Conservation (phyloP, 2,888 invertebrate genomes). For the Dromius quadrimaculatus region DNA sequence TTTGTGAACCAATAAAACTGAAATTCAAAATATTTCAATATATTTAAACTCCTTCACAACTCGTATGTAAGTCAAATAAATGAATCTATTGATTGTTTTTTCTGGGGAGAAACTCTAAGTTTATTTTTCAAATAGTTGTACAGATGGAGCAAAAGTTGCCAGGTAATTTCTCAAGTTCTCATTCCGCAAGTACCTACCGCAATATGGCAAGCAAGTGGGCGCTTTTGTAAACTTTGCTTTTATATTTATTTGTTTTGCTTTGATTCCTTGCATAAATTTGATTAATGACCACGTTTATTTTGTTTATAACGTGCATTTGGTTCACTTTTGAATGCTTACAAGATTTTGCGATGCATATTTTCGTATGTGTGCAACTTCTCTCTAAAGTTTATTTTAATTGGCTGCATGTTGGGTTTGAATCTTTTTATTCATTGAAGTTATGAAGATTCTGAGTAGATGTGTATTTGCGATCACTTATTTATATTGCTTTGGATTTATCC, state of each 20-base stretch:
- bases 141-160: not conserved
- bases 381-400: constrained; percentile 37
- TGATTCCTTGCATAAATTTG: constrained; percentile 36
- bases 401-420: constrained; percentile 32
- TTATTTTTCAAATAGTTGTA: not conserved
- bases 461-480: not conserved
- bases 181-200: constrained; percentile 3
- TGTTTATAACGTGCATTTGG: constrained; percentile 38
- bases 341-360: constrained; percentile 25
- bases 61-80: not conserved
- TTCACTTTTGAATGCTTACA: constrained; percentile 36
- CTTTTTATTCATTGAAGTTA: constrained; percentile 19
- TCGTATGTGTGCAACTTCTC: constrained; percentile 18
- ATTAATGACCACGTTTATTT: constrained; percentile 35
- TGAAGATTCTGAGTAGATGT: constrained; percentile 13
- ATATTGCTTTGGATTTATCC: not conserved
- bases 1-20: not conserved
- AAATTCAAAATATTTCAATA: constrained; percentile 11
- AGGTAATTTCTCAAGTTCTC: constrained; percentile 28
- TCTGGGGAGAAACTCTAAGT: not conserved
- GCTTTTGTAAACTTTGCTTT: constrained; percentile 23
- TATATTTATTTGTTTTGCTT: constrained; percentile 38
- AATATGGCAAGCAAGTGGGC: constrained; percentile 22
- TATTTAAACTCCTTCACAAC: constrained; percentile 5
- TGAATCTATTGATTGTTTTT: not conserved